Evolutionary conservation across 2,113 vertebrate species (phyloP).

Genomic region (Epinephelus cyanopodus): DNA sequence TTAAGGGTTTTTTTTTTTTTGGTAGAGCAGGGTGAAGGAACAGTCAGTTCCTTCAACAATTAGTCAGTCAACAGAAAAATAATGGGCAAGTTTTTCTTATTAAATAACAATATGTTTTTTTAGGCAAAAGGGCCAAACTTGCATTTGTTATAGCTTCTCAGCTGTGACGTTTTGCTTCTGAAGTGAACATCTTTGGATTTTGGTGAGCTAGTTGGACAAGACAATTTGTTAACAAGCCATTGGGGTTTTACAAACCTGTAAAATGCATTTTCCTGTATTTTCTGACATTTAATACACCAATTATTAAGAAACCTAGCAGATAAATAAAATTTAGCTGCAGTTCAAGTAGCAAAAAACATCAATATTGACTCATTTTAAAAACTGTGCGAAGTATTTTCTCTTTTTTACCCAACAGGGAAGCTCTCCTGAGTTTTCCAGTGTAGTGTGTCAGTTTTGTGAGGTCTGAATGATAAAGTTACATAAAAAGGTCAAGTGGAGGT

Average conservation of each 20-base stretch:
- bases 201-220: neutral
- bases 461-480: neutral
- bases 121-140: neutral
- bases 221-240: neutral
- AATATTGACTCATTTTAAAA: neutral
- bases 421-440: neutral
- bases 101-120: neutral
- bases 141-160: neutral
- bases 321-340: neutral
- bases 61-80: too few species aligned
- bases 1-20: too few species aligned
- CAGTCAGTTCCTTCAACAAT: neutral
- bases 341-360: neutral
- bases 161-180: neutral
- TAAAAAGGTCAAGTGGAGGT: neutral
- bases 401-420: neutral
- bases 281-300: neutral
- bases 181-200: neutral
- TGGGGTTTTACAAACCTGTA: neutral
- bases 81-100: neutral
- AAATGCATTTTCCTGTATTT: neutral
- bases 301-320: neutral
- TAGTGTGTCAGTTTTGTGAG: neutral
- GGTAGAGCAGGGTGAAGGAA: too few species aligned
- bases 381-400: neutral